Conservation (phyloP, 2,113 vertebrate genomes). For the Scomber japonicus region DNA sequence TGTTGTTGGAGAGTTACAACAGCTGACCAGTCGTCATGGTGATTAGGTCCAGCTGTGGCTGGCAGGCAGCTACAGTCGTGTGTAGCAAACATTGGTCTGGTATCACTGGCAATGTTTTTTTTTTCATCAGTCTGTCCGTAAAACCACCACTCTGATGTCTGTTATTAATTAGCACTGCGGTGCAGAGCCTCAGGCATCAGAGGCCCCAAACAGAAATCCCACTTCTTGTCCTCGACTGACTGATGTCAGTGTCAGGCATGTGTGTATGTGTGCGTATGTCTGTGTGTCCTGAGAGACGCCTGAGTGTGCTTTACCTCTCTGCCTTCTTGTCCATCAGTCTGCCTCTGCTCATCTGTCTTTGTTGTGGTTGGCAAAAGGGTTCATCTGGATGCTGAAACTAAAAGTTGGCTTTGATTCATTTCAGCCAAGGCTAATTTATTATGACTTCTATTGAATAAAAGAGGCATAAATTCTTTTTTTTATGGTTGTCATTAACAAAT, state of each 20-base stretch:
- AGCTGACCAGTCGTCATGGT: slow-evolving; percentile 44
- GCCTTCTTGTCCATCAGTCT: slow-evolving; percentile 17
- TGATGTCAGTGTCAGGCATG: background rate
- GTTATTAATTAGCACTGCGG: slow-evolving; percentile 48
- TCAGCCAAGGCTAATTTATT: background rate
- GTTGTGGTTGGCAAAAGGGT: slow-evolving; percentile 19
- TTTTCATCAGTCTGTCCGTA: slow-evolving; percentile 34
- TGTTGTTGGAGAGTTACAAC: slow-evolving; percentile 5
- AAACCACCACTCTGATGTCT: slow-evolving; percentile 35
- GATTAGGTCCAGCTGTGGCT: slow-evolving; percentile 56
- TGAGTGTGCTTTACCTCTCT: slow-evolving; percentile 18
- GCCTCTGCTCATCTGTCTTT: slow-evolving; percentile 14
- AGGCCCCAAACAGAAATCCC: slow-evolving; percentile 18
- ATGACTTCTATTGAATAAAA: background rate
- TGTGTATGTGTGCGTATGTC: background rate
- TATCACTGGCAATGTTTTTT: slow-evolving; percentile 15
- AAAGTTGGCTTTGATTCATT: slow-evolving; percentile 28
- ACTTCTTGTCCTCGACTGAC: slow-evolving; percentile 25
- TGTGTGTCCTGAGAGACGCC: slow-evolving; percentile 8
- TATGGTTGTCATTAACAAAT: background rate
- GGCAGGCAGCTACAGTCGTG: background rate
- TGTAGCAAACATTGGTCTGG: slow-evolving; percentile 30
- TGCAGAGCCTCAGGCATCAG: slow-evolving; percentile 22
- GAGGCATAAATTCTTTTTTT: background rate
- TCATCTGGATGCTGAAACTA: slow-evolving; percentile 4